phyloP scores from a whole-genome alignment of 2,113 vertebrate genomes.

The Elachura formosa region DNA sequence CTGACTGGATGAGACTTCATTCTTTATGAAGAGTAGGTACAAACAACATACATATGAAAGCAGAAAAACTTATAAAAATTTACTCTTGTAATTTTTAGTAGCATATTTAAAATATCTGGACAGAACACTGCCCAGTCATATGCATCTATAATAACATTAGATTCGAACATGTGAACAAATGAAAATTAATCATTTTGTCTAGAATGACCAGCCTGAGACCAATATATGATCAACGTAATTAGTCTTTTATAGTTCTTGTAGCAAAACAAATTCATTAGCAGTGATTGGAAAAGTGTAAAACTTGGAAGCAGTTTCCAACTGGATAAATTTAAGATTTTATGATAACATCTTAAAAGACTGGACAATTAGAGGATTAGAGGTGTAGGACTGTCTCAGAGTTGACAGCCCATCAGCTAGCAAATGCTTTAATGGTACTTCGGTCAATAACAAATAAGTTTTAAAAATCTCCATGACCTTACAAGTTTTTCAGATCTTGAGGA shows the following conservation, averaged over 20 bases:
- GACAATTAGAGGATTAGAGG: background rate
- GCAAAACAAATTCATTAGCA: constrained; percentile 39
- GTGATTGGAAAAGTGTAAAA: constrained; percentile 24
- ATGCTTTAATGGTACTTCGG: background rate
- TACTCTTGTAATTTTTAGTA: background rate
- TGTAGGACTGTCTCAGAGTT: background rate
- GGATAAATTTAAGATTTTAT: constrained; percentile 25
- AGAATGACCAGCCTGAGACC: background rate
- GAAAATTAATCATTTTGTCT: constrained; percentile 21
- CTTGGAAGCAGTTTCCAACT: constrained; percentile 27
- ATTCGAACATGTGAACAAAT: constrained; percentile 34
- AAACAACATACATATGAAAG: background rate
- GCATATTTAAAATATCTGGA: constrained; percentile 4
- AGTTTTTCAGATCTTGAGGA: background rate
- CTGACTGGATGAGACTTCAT: background rate
- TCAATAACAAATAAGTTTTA: background rate
- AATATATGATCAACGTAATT: constrained; percentile 33
- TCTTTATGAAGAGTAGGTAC: background rate
- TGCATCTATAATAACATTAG: background rate
- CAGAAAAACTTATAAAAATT: background rate
- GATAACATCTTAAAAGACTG: background rate
- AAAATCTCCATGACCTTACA: background rate
- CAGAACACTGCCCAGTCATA: constrained; percentile 33
- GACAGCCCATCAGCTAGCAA: background rate
- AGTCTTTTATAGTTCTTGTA: constrained; percentile 56